A percentile compares a stretch with the other conserved stretches of the same genome.
These are phyloP conservation scores for Sakesphorus luctuosus DNA, from an alignment of 2,113 vertebrate genomes.

Conservation along the genomic window DNA sequence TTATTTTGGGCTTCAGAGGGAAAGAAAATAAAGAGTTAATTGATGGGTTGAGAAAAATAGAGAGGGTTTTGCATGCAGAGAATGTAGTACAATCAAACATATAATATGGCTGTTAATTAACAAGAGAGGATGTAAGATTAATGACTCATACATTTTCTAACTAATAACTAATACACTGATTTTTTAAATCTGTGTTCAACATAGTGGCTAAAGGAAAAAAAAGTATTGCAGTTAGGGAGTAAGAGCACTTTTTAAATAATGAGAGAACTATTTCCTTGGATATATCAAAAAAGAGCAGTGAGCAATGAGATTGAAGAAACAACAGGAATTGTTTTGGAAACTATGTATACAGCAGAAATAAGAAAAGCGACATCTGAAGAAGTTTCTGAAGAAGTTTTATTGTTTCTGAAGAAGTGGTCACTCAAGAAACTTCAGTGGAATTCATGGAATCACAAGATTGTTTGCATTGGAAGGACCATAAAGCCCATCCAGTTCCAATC, in stretches of 20 bases:
- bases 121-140: background rate
- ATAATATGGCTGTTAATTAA: background rate
- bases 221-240: fast-evolving
- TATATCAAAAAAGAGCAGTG: background rate
- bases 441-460: fast-evolving
- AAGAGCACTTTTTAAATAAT: background rate
- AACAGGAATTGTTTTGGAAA: background rate
- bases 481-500: fast-evolving
- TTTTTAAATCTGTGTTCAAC: background rate
- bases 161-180: background rate
- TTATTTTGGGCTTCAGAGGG: background rate
- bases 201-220: background rate
- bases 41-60: background rate
- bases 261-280: background rate
- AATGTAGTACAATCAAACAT: background rate
- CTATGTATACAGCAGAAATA: background rate
- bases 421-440: background rate
- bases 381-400: background rate
- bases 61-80: background rate
- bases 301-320: background rate
- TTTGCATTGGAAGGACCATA: background rate
- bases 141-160: background rate
- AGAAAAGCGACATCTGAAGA: fast-evolving
- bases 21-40: background rate
- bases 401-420: background rate